Base-by-base conservation (phyloP, 2,888 invertebrate genomes). In the Laothoe populi region DNA sequence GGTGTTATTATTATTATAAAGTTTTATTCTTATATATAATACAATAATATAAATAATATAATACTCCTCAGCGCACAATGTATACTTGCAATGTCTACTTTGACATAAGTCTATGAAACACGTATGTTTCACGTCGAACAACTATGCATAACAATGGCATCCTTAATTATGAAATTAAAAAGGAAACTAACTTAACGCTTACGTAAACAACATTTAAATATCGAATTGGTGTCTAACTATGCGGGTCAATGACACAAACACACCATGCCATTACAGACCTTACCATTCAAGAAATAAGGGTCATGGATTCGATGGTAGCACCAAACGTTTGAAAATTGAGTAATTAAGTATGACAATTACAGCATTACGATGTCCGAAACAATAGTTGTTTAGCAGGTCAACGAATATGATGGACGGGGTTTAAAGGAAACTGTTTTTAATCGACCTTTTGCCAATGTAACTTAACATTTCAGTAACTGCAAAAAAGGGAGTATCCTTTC, bases 291-390 rank as follows among this genome's bases (percentile, higher is more conserved):
- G 53, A 19, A 10, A 31, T 31, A 53, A 21, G 53, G 53, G 38
- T 38, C 42, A 40, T 59, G 42, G 21, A 0, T 44, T 23, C 1
- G 19, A 46, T 1, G 16, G 58, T 21, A 57, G 48, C 65, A 63
- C 64, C 67, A 65, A 66, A 68, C 71, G 66, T 68, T 70, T 74
- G 73, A 73, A 74, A 75, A 71, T 38, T 48, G 65, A 57, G 59
- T 63, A 64, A 70, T 71, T 73, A 70, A 59, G 61, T 65, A 66
- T 65, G 73, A 71, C 71, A 73, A 70, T 68, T 68, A 70, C 65
- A 65, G 64, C 35, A 53, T 53, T 35, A 16, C 31, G 19, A n/a
- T 31, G 49, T 26, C 26, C 53, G 53, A 53, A 53, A 53, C 53
- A 53, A 53, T 53, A 35, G 53, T n/a, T n/a, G 24, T 35, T 49